phyloP scores from a whole-genome alignment of 1,140 invertebrate species.

The Heliothis subflexa region DNA sequence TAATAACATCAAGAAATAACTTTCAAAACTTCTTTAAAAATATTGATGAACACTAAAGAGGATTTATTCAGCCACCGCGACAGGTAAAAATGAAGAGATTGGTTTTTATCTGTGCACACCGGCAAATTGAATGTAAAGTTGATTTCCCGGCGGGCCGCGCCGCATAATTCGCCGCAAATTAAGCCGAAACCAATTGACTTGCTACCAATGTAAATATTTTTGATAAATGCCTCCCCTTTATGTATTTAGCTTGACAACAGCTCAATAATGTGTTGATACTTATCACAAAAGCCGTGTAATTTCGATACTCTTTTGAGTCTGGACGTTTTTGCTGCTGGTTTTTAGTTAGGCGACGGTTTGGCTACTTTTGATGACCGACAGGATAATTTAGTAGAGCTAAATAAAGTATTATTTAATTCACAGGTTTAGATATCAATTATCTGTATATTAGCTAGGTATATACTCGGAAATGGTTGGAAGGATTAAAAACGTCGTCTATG shows the following conservation, averaged over 20 bases:
- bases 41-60: constrained; percentile 45
- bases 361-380: neutral
- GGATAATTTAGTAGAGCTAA: too few species aligned
- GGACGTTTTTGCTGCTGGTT: neutral
- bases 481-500: too few species aligned
- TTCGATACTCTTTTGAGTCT: constrained; percentile 9
- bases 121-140: constrained; percentile 84
- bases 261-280: constrained; percentile 42
- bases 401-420: neutral
- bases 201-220: constrained; percentile 82
- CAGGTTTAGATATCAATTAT: neutral
- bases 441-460: neutral
- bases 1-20: neutral
- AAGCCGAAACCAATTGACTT: constrained; percentile 81
- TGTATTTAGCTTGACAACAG: constrained; percentile 48
- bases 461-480: too few species aligned
- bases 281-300: constrained; percentile 26
- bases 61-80: constrained; percentile 57
- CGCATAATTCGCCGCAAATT: constrained; percentile 82
- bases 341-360: neutral
- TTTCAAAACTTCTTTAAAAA: constrained; percentile 27
- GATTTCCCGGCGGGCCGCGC: constrained; percentile 79
- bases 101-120: constrained; percentile 79
- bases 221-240: constrained; percentile 74
- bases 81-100: constrained; percentile 84